Evolutionary conservation across 2,797 vertebrate genomes (phyloP).

Genomic region (Alca torda): DNA sequence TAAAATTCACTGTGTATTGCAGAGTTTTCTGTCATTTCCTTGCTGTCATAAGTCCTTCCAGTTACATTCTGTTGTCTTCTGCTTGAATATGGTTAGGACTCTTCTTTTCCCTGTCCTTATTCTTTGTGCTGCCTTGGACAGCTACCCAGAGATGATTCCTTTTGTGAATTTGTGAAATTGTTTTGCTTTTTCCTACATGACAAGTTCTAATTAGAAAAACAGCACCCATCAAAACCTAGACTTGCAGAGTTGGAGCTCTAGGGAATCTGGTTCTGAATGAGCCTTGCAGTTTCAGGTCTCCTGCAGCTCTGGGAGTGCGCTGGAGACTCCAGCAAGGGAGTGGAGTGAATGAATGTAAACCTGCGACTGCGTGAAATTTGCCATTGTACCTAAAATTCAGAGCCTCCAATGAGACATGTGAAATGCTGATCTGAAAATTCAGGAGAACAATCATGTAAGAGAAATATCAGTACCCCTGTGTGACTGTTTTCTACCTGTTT

Average conservation of each 20-base stretch:
- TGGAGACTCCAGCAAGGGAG: not conserved
- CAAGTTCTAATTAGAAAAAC: not conserved
- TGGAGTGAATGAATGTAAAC: not conserved
- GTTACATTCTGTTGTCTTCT: not conserved
- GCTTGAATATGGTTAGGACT: not conserved
- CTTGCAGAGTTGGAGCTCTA: not conserved
- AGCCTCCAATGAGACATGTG: not conserved
- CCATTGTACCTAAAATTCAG: not conserved
- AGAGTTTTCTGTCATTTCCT: not conserved
- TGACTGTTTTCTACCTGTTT: not conserved
- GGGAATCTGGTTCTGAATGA: not conserved
- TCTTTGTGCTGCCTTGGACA: not conserved
- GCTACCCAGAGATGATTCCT: not conserved
- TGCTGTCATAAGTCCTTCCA: not conserved
- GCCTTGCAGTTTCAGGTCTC: not conserved
- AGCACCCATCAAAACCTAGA: not conserved
- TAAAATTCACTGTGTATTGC: not conserved
- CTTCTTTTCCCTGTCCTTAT: not conserved
- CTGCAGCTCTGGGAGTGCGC: not conserved
- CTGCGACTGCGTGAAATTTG: not conserved
- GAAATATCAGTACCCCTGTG: not conserved
- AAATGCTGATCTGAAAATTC: not conserved
- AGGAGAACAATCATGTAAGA: not conserved
- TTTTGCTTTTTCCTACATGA: not conserved
- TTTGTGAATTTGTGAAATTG: not conserved